phyloP scores from a whole-genome alignment of 2,888 invertebrate genomes.

The Mactromeris polynyma region DNA sequence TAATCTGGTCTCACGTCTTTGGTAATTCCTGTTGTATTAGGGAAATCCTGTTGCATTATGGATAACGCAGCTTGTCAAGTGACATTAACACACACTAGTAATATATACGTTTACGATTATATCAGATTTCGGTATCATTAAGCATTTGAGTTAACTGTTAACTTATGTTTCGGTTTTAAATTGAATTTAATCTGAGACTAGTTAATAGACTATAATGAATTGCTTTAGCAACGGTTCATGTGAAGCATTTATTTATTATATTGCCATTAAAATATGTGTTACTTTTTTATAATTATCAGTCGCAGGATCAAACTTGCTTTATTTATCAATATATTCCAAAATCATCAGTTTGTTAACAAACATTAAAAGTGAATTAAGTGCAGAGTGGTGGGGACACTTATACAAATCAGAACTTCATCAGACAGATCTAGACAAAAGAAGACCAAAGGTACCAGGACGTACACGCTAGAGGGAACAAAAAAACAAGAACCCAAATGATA shows the following conservation, averaged over 20 bases:
- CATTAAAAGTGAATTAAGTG: too few relatives aligned
- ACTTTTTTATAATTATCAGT: background rate
- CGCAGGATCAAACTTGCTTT: background rate
- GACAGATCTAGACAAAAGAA: too few relatives aligned
- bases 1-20: background rate
- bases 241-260: background rate
- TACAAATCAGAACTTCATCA: too few relatives aligned
- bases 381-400: too few relatives aligned
- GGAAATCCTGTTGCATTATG: conserved; percentile 10
- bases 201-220: background rate
- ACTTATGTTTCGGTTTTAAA: background rate
- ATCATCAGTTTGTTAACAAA: too few relatives aligned
- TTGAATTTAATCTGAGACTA: background rate
- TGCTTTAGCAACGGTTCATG: background rate
- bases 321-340: background rate
- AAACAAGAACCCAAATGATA: too few relatives aligned
- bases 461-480: too few relatives aligned
- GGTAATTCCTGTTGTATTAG: conserved; percentile 5
- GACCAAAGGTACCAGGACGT: too few relatives aligned
- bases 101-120: background rate
- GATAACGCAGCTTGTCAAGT: background rate
- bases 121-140: background rate
- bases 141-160: background rate
- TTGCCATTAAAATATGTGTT: conserved; percentile 3
- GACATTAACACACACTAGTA: background rate